phyloP scores from a whole-genome alignment of 2,888 invertebrate genomes.

The Cheilosia vulpina region DNA sequence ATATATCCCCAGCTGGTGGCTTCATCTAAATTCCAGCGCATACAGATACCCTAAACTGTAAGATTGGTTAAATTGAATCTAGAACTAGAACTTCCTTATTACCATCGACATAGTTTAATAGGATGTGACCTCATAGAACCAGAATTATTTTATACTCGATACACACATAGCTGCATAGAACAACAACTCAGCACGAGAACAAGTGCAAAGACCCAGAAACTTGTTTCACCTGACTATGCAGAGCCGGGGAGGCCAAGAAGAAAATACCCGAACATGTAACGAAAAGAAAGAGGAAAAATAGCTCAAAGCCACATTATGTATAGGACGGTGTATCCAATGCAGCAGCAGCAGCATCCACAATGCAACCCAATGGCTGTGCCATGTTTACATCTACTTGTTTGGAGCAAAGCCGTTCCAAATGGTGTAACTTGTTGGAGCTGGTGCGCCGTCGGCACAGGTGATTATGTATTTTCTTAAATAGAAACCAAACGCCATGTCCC shows the following conservation, averaged over 20 bases:
- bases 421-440: slow-evolving; percentile 51
- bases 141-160: slow-evolving; percentile 40
- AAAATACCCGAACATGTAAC: slow-evolving; percentile 18
- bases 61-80: slow-evolving; percentile 56
- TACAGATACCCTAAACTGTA: slow-evolving; percentile 54
- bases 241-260: slow-evolving; percentile 12
- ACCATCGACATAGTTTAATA: slow-evolving; percentile 66
- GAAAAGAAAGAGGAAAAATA: slow-evolving; percentile 44
- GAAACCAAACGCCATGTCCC: slow-evolving; percentile 9
- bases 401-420: slow-evolving; percentile 34
- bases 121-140: slow-evolving; percentile 72
- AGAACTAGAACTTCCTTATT: slow-evolving; percentile 69
- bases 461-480: slow-evolving; percentile 59
- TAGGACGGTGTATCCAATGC: slow-evolving; percentile 15
- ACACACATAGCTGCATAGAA: slow-evolving; percentile 8
- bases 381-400: slow-evolving; percentile 50
- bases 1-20: slow-evolving; percentile 6
- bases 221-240: slow-evolving; percentile 69
- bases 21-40: slow-evolving; percentile 28
- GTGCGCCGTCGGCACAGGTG: slow-evolving; percentile 59
- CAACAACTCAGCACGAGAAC: slow-evolving; percentile 45
- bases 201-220: slow-evolving; percentile 75
- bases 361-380: slow-evolving; percentile 30
- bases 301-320: slow-evolving; percentile 53
- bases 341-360: slow-evolving; percentile 26